These are phyloP conservation scores for Nephrotoma appendiculata DNA, from an alignment of 2,888 invertebrate species.

Conservation along the genomic window DNA sequence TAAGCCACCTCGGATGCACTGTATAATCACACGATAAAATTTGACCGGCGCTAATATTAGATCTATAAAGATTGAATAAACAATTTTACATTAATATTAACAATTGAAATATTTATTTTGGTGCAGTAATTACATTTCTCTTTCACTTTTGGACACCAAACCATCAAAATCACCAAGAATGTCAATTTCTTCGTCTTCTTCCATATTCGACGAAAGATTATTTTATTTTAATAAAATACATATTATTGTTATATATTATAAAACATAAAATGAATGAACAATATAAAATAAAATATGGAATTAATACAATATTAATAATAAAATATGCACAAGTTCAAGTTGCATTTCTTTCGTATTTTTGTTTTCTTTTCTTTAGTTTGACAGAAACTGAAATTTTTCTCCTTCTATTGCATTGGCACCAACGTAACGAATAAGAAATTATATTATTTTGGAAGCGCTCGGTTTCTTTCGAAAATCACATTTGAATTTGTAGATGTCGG, in stretches of 20 bases:
- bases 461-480: background rate
- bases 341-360: background rate
- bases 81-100: background rate
- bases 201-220: conserved; percentile 32
- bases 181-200: conserved; percentile 60
- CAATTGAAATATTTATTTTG: background rate
- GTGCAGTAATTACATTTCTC: conserved; percentile 39
- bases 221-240: background rate
- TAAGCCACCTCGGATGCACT: conserved; percentile 47
- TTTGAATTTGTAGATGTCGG: background rate
- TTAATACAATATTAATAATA: background rate
- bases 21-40: conserved; percentile 38
- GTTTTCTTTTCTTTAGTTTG: background rate
- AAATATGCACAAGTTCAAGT: background rate
- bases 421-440: background rate
- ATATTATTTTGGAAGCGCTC: background rate
- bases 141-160: conserved; percentile 42
- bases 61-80: conserved; percentile 16
- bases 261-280: background rate
- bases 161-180: conserved; percentile 56
- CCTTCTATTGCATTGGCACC: background rate
- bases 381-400: background rate
- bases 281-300: background rate
- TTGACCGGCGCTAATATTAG: conserved; percentile 30
- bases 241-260: background rate